Evolutionary conservation across 2,888 invertebrate species (phyloP).

Genomic region (Harpalus rubripes): DNA sequence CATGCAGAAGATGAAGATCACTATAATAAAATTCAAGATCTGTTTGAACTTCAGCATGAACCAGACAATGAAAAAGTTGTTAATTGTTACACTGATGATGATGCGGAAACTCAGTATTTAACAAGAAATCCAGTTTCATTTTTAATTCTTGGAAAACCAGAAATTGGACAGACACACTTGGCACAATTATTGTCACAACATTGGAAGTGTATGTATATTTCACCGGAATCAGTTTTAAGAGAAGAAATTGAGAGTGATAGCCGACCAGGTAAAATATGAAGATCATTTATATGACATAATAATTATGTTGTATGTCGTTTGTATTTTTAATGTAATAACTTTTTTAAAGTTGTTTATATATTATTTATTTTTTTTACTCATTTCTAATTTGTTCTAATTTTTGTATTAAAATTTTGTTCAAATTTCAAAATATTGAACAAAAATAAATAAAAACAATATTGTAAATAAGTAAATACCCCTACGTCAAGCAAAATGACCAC

Average conservation of each 20-base stretch:
- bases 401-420: too few species aligned
- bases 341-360: too few species aligned
- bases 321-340: too few species aligned
- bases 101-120: constrained; percentile 79
- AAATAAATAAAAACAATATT: too few species aligned
- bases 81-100: constrained; percentile 73
- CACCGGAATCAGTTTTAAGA: constrained; percentile 79
- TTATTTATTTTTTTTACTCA: too few species aligned
- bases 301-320: too few species aligned
- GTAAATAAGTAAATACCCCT: too few species aligned
- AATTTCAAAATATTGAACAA: too few species aligned
- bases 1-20: constrained; percentile 73
- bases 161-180: constrained; percentile 78
- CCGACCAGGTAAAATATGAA: constrained; percentile 74
- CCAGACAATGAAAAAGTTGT: background rate
- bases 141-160: constrained; percentile 82
- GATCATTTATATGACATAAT: background rate
- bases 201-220: constrained; percentile 81
- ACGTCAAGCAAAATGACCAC: too few species aligned
- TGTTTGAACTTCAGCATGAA: constrained; percentile 39
- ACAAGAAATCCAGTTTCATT: constrained; percentile 80
- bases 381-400: too few species aligned
- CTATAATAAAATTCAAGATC: background rate
- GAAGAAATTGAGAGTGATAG: constrained; percentile 81
- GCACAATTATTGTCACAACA: constrained; percentile 81